A percentile compares a stretch with the other conserved stretches of the same genome.
Evolutionary conservation across 2,113 vertebrate genomes (phyloP).

Genomic region (Nicator chloris): DNA sequence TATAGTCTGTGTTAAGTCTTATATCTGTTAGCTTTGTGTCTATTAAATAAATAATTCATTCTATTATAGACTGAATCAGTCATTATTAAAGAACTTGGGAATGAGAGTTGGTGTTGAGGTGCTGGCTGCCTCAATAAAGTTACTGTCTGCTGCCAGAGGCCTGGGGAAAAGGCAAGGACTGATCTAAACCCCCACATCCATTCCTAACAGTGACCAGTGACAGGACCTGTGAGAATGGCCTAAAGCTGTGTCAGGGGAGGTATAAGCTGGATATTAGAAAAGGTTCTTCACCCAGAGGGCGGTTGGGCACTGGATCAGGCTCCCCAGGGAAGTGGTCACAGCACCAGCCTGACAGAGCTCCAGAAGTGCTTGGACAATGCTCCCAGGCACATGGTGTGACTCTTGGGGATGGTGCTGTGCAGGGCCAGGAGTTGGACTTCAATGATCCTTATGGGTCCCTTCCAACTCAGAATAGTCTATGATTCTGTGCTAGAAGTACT

Average conservation of each 20-base stretch:
- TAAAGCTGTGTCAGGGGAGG: neutral
- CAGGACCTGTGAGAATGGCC: accelerated
- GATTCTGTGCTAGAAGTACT: neutral
- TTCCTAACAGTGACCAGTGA: too few relatives aligned
- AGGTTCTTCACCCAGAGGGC: neutral
- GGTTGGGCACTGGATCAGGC: neutral
- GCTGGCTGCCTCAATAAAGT: neutral
- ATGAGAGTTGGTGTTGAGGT: neutral
- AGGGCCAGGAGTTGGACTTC: accelerated
- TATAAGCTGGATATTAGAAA: accelerated
- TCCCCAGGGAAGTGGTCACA: neutral
- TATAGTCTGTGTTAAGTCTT: neutral
- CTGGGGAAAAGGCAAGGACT: neutral
- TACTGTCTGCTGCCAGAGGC: neutral
- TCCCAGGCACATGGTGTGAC: neutral
- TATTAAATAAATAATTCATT: neutral
- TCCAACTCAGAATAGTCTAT: neutral
- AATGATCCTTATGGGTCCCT: neutral
- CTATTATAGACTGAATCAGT: neutral
- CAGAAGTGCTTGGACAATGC: accelerated
- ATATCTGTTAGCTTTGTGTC: neutral
- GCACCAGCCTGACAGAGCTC: neutral
- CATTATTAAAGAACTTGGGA: neutral
- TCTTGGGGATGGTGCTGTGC: neutral
- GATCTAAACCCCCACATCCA: neutral